Percentiles rank a stretch among this genome's conserved stretches.
Evolutionary conservation across 2,113 vertebrate species (phyloP).

Genomic region (Oriolus oriolus): DNA sequence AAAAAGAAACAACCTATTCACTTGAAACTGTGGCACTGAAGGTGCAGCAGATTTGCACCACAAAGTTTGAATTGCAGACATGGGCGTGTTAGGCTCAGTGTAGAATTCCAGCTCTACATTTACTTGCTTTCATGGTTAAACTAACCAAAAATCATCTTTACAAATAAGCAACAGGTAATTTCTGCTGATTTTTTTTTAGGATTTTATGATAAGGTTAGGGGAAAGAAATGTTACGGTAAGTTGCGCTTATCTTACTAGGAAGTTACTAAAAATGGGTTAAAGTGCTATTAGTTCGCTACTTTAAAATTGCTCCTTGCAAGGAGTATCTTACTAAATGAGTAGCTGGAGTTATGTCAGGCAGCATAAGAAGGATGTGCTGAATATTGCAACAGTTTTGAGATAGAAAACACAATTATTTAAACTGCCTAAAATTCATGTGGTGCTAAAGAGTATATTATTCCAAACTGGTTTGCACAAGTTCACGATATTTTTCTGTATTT

Average conservation of each 20-base stretch:
- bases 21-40: not conserved
- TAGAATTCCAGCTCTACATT: not conserved
- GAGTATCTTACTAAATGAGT: not conserved
- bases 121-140: not conserved
- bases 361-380: not conserved
- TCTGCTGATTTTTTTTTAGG: not conserved
- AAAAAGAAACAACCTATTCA: not conserved
- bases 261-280: not conserved
- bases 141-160: not conserved
- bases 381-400: not conserved
- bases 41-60: not conserved
- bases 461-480: not conserved
- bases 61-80: not conserved
- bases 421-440: not conserved
- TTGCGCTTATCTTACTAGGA: not conserved
- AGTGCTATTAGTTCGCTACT: not conserved
- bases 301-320: not conserved
- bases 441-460: not conserved
- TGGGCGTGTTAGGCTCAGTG: not conserved
- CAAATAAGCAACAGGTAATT: not conserved
- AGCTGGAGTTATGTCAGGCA: not conserved
- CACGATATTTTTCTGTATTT: not conserved
- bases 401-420: not conserved
- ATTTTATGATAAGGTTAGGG: not conserved
- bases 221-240: not conserved